Evolutionary conservation across 2,113 vertebrate genomes (phyloP).

Genomic region (Oryzias curvinotus): DNA sequence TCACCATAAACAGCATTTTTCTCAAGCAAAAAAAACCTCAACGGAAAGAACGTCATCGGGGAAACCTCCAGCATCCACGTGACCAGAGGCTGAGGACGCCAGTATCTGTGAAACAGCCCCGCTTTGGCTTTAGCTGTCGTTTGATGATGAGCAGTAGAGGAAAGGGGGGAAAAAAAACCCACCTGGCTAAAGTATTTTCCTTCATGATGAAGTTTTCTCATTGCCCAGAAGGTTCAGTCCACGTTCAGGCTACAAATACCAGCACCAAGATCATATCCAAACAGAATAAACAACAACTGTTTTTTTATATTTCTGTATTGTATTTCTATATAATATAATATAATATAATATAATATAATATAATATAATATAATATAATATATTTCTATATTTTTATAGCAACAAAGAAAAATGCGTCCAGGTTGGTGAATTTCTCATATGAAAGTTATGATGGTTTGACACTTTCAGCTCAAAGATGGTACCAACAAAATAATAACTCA

Average conservation of each 20-base stretch:
- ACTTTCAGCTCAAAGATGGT: no score
- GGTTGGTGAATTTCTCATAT: no score
- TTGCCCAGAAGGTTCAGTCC: constrained; percentile 29
- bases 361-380: no score
- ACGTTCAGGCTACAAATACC: constrained; percentile 29
- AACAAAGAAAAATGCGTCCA: no score
- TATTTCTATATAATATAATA: no score
- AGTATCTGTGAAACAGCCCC: neutral
- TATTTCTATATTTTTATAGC: no score
- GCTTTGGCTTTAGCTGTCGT: neutral
- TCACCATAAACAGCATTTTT: neutral
- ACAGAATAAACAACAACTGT: no score
- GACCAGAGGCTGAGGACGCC: constrained; percentile 11
- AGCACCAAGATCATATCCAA: no score
- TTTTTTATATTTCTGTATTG: no score
- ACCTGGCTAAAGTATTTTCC: neutral
- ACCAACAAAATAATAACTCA: no score
- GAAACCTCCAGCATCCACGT: neutral
- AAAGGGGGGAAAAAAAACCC: constrained; percentile 6
- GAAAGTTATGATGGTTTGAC: no score
- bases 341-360: no score
- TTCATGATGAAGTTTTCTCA: neutral
- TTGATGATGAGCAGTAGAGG: constrained; percentile 1
- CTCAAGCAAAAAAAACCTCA: neutral
- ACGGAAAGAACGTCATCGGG: neutral